Conservation (phyloP, 1,140 invertebrate species). For the Anagrus nilaparvatae region DNA sequence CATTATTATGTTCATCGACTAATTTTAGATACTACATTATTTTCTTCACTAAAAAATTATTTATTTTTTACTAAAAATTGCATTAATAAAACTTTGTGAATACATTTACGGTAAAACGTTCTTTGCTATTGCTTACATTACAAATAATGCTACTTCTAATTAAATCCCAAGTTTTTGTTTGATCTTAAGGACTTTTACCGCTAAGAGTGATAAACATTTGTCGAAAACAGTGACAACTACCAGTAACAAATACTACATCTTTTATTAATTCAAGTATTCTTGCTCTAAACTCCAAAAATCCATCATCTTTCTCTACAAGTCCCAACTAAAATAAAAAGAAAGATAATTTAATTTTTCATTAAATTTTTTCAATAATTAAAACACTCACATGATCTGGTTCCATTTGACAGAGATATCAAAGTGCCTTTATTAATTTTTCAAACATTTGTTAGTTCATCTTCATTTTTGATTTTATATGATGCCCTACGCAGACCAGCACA, state of each 20-base stretch:
- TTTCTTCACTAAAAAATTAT: slow-evolving; percentile 74
- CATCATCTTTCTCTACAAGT: slow-evolving; percentile 66
- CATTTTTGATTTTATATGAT: slow-evolving; percentile 83
- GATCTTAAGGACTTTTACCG: slow-evolving; percentile 24
- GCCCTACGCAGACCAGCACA: slow-evolving; percentile 83
- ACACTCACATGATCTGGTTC: slow-evolving; percentile 74
- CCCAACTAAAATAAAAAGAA: slow-evolving; percentile 52
- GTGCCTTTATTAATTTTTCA: slow-evolving; percentile 78
- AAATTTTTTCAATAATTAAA: slow-evolving; percentile 1
- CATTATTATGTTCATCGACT: slow-evolving; percentile 84
- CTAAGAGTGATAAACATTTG: slow-evolving; percentile 74
- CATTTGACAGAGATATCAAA: slow-evolving; percentile 82
- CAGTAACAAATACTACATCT: slow-evolving; percentile 95
- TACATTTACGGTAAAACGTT: slow-evolving; percentile 86
- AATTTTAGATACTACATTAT: slow-evolving; percentile 89
- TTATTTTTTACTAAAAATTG: slow-evolving; percentile 1
- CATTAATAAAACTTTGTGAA: slow-evolving; percentile 6
- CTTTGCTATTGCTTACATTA: slow-evolving; percentile 92
- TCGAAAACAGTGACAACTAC: slow-evolving; percentile 81
- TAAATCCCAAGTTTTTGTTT: slow-evolving; percentile 76
- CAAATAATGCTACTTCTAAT: slow-evolving; percentile 90
- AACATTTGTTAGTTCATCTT: slow-evolving; percentile 61
- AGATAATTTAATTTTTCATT: slow-evolving; percentile 4
- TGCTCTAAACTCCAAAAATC: slow-evolving; percentile 72
- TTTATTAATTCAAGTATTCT: slow-evolving; percentile 90